Conservation (phyloP, 1,140 invertebrate genomes). For the Limonius californicus region DNA sequence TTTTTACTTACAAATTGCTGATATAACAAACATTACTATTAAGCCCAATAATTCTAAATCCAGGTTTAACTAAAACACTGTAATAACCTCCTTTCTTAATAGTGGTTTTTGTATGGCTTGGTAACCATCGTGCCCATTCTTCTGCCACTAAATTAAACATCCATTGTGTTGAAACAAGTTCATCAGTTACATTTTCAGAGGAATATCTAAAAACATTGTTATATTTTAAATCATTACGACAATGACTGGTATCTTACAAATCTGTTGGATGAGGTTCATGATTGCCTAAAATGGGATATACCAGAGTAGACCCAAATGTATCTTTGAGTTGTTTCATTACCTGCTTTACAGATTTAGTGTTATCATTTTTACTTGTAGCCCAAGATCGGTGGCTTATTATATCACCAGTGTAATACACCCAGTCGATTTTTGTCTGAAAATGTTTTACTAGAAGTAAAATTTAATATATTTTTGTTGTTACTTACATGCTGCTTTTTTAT, state of each 20-base stretch:
- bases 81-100: slow-evolving; percentile 68
- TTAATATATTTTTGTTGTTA: neutral
- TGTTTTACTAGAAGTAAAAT: neutral
- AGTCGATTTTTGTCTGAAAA: slow-evolving; percentile 59
- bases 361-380: slow-evolving; percentile 67
- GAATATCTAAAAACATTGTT: slow-evolving; percentile 29
- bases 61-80: slow-evolving; percentile 57
- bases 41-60: slow-evolving; percentile 67
- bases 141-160: slow-evolving; percentile 64
- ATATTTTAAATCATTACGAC: neutral
- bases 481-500: slow-evolving; percentile 20
- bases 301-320: slow-evolving; percentile 59
- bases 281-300: slow-evolving; percentile 79
- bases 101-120: slow-evolving; percentile 56
- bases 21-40: slow-evolving; percentile 73
- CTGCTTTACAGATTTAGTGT: slow-evolving; percentile 57
- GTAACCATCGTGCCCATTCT: slow-evolving; percentile 64
- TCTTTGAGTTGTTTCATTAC: slow-evolving; percentile 56
- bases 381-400: slow-evolving; percentile 80
- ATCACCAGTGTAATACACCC: slow-evolving; percentile 83
- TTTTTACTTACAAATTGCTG: slow-evolving; percentile 62
- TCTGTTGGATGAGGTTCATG: slow-evolving; percentile 85
- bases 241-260: slow-evolving; percentile 56
- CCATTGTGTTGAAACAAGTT: slow-evolving; percentile 57
- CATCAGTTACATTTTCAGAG: slow-evolving; percentile 18